A percentile compares a stretch with the other conserved stretches of the same genome.
phyloP scores from a whole-genome alignment of 2,888 invertebrate genomes.

The Drosophila tripunctata region DNA sequence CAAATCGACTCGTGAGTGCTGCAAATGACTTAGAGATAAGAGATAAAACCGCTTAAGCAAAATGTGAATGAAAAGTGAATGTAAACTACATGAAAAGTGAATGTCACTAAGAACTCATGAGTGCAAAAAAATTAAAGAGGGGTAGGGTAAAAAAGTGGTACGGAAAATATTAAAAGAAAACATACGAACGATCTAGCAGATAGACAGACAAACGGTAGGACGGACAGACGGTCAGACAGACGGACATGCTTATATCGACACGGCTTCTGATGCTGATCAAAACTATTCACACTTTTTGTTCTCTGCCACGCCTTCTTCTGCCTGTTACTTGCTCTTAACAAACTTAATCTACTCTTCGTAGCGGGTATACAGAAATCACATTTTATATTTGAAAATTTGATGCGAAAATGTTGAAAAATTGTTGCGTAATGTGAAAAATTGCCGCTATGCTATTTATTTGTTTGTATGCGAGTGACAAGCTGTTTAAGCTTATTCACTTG shows the following conservation, averaged over 20 bases:
- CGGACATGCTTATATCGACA: no score
- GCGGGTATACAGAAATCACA: no score
- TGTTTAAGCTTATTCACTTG: constrained; percentile 34
- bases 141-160: neutral
- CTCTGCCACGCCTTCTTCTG: no score
- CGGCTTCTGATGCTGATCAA: no score
- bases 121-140: neutral
- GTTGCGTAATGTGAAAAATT: neutral
- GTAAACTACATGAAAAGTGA: neutral
- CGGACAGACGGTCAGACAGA: no score
- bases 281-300: no score
- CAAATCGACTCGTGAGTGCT: neutral
- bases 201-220: no score
- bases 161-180: neutral
- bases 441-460: neutral
- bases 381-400: no score
- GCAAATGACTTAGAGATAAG: neutral
- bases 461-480: constrained; percentile 5
- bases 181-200: no score
- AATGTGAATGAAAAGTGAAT: neutral
- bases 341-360: no score
- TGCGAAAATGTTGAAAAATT: no score
- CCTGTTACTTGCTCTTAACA: no score
- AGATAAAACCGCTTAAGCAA: neutral
- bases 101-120: neutral